Evolutionary conservation across 2,888 invertebrate genomes (phyloP).

Genomic region (Acanthosoma haemorrhoidale): DNA sequence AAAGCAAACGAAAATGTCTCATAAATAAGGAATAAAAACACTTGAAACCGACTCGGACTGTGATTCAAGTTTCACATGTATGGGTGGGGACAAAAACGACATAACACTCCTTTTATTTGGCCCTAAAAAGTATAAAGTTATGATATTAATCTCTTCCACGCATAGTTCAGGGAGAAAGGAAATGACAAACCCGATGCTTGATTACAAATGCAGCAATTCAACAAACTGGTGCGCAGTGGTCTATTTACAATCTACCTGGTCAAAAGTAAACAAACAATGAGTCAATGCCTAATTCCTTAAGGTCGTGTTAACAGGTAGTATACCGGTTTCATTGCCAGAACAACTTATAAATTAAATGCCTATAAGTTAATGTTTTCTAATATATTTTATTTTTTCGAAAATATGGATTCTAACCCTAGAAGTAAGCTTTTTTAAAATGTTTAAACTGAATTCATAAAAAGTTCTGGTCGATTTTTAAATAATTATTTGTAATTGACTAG

Average conservation of each 20-base stretch:
- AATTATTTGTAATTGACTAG: too few relatives aligned
- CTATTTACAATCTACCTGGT: too few relatives aligned
- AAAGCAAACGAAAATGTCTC: conserved; percentile 42
- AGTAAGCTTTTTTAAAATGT: too few relatives aligned
- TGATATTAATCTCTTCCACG: conserved; percentile 36
- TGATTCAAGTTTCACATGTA: conserved; percentile 40
- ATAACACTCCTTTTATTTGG: conserved; percentile 35
- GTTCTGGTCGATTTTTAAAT: too few relatives aligned
- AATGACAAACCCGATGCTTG: conserved; percentile 35
- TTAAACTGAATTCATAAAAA: too few relatives aligned
- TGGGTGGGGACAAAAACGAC: conserved; percentile 31
- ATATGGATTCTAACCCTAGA: too few relatives aligned
- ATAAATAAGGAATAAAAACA: conserved; percentile 41
- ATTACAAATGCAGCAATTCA: conserved; percentile 34
- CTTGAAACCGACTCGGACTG: conserved; percentile 42
- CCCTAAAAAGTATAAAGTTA: conserved; percentile 35
- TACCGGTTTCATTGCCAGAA: too few relatives aligned
- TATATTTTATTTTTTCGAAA: too few relatives aligned
- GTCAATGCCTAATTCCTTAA: conserved; percentile 28
- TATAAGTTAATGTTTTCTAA: too few relatives aligned
- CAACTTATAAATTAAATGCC: too few relatives aligned
- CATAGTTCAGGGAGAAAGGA: conserved; percentile 24
- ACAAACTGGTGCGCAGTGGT: conserved; percentile 37
- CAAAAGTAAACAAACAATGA: too few relatives aligned
- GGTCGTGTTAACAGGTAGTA: conserved; percentile 31